Conservation (phyloP, 1,140 invertebrate genomes). For the Pseudomyrmex cubaensis region DNA sequence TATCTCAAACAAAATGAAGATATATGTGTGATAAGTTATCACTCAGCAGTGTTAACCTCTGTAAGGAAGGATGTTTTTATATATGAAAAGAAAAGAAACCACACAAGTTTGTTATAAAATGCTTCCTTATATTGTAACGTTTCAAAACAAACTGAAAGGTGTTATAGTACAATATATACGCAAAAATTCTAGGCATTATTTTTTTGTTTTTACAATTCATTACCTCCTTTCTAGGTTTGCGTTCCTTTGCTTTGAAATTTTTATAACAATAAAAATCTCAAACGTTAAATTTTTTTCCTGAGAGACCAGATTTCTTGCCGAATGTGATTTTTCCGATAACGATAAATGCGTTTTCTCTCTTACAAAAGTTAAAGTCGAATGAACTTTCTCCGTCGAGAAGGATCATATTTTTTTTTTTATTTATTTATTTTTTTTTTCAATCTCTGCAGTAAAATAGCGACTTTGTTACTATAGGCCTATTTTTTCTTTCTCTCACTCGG, state of each 20-base stretch:
- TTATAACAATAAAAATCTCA: slow-evolving; percentile 69
- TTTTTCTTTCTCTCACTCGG: slow-evolving; percentile 67
- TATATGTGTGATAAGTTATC: background rate
- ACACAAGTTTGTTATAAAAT: slow-evolving; percentile 81
- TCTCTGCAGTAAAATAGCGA: slow-evolving; percentile 68
- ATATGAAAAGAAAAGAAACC: slow-evolving; percentile 15
- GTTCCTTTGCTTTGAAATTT: slow-evolving; percentile 69
- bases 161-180: slow-evolving; percentile 84
- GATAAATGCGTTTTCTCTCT: slow-evolving; percentile 62
- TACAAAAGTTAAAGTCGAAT: slow-evolving; percentile 62
- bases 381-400: slow-evolving; percentile 16
- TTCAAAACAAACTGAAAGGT: slow-evolving; percentile 83
- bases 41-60: slow-evolving; percentile 5
- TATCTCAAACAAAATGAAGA: background rate
- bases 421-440: slow-evolving; percentile 52
- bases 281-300: slow-evolving; percentile 72
- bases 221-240: slow-evolving; percentile 73
- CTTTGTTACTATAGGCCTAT: slow-evolving; percentile 78
- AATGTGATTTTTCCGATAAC: slow-evolving; percentile 52
- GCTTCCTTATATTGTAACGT: slow-evolving; percentile 84
- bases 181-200: slow-evolving; percentile 83
- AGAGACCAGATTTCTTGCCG: slow-evolving; percentile 72
- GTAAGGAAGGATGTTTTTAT: slow-evolving; percentile 13
- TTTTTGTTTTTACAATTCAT: slow-evolving; percentile 79
- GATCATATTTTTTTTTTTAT: slow-evolving; percentile 18